These are phyloP conservation scores for Amphiura filiformis DNA, from an alignment of 35 echinoderm and acorn worm genomes.

Conservation along the genomic window DNA sequence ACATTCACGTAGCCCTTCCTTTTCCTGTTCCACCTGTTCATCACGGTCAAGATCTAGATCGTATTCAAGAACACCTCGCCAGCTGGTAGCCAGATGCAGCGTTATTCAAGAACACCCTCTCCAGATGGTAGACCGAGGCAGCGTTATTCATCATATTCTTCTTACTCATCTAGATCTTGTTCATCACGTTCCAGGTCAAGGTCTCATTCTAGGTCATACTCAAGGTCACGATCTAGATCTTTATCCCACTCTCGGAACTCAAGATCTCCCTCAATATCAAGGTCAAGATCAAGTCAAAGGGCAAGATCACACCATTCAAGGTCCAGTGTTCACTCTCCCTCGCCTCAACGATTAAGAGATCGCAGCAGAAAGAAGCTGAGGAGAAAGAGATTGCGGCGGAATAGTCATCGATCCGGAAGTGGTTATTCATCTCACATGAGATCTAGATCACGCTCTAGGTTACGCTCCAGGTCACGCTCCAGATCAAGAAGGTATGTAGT, in stretches of 20 bases:
- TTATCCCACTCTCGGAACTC: slow-evolving; percentile 32
- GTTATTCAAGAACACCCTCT: slow-evolving; percentile 21
- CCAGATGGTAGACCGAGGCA: neutral
- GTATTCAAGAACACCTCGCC: neutral
- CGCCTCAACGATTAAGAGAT: neutral
- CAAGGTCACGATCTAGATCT: slow-evolving; percentile 45
- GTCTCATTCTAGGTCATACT: slow-evolving; percentile 40
- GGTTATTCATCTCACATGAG: neutral
- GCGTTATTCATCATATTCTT: slow-evolving; percentile 27
- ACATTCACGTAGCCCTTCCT: slow-evolving; percentile 1
- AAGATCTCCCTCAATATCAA: slow-evolving; percentile 38
- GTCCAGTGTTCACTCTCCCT: neutral
- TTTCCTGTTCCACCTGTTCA: neutral
- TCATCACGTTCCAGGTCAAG: slow-evolving; percentile 5
- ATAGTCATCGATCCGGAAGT: too few relatives aligned
- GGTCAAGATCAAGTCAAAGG: slow-evolving; percentile 13
- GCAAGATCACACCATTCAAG: slow-evolving; percentile 7
- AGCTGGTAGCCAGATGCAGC: neutral
- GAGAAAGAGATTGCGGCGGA: too few relatives aligned
- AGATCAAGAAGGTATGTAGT: slow-evolving; percentile 16
- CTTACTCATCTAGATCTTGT: slow-evolving; percentile 2
- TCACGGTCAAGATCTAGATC: slow-evolving; percentile 18
- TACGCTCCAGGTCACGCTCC: slow-evolving; percentile 24
- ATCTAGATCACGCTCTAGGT: slow-evolving; percentile 21
- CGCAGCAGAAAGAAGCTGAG: neutral